Percentiles rank a stretch among this genome's conserved stretches.
Evolutionary conservation across 2,888 invertebrate species (phyloP).

Genomic region (Pammene fasciana): DNA sequence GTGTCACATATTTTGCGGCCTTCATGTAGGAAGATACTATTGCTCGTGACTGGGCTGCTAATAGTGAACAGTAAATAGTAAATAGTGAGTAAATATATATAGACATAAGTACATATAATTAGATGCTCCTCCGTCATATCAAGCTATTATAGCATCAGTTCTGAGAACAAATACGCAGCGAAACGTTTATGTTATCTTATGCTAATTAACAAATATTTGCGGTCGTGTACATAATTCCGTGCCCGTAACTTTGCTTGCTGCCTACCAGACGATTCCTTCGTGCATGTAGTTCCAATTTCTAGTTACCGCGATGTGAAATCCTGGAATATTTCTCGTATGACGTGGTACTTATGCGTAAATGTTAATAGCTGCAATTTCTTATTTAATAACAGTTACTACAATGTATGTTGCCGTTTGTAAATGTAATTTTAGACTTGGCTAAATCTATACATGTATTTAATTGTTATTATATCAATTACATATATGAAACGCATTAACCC

Average conservation of each 20-base stretch:
- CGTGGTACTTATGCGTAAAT: background rate
- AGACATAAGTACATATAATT: background rate
- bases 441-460: no score
- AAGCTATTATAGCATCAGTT: background rate
- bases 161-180: slow-evolving; percentile 11
- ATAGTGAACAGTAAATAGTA: no score
- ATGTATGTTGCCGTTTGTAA: no score
- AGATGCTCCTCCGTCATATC: slow-evolving; percentile 1
- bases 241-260: background rate
- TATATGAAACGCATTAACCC: no score
- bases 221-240: slow-evolving; percentile 15
- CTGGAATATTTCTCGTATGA: background rate
- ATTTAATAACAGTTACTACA: no score
- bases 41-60: no score
- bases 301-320: no score
- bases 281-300: slow-evolving; percentile 2
- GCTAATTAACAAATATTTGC: slow-evolving; percentile 33
- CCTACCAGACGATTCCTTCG: background rate
- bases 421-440: no score
- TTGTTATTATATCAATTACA: no score
- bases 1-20: no score
- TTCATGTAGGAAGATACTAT: background rate
- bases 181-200: slow-evolving; percentile 22
- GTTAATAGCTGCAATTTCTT: no score
- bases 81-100: no score